Conservation (phyloP, 2,797 vertebrate species). For the Chiloscyllium punctatum region DNA sequence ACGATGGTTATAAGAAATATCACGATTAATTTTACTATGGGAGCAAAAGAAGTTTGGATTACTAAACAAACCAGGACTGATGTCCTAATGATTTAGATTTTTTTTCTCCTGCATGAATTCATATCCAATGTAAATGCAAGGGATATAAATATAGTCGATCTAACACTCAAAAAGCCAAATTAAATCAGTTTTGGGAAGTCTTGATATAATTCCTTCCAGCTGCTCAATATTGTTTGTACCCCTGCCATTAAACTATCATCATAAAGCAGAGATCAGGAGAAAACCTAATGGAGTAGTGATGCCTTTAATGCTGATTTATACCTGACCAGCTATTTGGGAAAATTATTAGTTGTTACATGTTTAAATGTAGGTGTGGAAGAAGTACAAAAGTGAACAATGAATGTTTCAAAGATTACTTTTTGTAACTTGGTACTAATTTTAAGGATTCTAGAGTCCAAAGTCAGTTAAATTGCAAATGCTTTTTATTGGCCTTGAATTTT, state of each 20-base stretch:
- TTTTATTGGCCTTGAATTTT: slow-evolving; percentile 9
- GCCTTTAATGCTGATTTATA: background rate
- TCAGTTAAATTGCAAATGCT: background rate
- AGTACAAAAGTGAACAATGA: background rate
- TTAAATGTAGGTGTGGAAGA: background rate
- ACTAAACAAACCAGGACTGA: background rate
- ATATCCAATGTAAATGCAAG: background rate
- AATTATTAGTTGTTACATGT: background rate
- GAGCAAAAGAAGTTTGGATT: background rate
- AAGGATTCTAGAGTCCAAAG: background rate
- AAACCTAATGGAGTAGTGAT: background rate
- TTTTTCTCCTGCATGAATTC: background rate
- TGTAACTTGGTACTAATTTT: background rate
- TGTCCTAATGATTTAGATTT: background rate
- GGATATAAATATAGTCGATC: background rate
- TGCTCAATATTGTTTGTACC: background rate
- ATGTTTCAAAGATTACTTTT: background rate
- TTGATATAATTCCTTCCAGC: background rate
- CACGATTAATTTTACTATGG: background rate
- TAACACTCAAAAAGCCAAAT: background rate
- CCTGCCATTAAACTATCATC: background rate
- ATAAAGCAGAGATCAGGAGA: background rate
- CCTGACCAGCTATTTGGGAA: background rate
- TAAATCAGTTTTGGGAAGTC: background rate
- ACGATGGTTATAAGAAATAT: background rate